Conservation (phyloP, 1,140 invertebrate genomes). For the Brachystomella parvula region DNA sequence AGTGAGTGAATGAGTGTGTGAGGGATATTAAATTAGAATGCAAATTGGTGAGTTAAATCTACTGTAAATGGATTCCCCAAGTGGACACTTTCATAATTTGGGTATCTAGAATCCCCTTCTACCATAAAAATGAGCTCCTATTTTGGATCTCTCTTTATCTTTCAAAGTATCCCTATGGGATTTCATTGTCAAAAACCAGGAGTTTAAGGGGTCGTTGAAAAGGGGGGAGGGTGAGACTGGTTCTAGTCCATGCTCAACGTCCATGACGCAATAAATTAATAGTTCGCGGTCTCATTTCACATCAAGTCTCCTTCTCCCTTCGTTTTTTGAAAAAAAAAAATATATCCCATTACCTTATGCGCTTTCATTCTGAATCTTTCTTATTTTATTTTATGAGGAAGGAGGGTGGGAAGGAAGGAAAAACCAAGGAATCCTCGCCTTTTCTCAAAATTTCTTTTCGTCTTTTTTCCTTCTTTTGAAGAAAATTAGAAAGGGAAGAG, state of each 20-base stretch:
- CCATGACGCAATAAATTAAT: slow-evolving; percentile 10
- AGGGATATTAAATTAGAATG: no score
- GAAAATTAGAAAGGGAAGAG: slow-evolving; percentile 3
- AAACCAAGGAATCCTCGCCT: background rate
- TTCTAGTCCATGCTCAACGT: background rate
- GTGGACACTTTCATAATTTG: slow-evolving; percentile 6
- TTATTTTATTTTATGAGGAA: background rate
- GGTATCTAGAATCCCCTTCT: background rate
- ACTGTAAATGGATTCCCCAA: background rate
- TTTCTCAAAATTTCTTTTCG: background rate
- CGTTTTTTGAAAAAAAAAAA: no score
- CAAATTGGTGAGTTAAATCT: background rate
- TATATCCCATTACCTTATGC: no score
- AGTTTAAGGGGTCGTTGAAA: background rate
- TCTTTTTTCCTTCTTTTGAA: background rate
- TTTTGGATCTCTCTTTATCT: slow-evolving; percentile 1
- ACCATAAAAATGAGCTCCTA: background rate
- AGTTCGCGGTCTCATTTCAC: slow-evolving; percentile 12
- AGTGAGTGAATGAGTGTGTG: no score
- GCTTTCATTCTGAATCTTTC: slow-evolving; percentile 5
- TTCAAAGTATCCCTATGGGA: background rate
- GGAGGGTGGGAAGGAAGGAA: background rate
- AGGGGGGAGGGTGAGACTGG: background rate
- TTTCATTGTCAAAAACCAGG: background rate
- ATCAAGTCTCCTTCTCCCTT: background rate